Base-by-base conservation (phyloP, 2,888 invertebrate genomes). In the Phlogophora meticulosa region DNA sequence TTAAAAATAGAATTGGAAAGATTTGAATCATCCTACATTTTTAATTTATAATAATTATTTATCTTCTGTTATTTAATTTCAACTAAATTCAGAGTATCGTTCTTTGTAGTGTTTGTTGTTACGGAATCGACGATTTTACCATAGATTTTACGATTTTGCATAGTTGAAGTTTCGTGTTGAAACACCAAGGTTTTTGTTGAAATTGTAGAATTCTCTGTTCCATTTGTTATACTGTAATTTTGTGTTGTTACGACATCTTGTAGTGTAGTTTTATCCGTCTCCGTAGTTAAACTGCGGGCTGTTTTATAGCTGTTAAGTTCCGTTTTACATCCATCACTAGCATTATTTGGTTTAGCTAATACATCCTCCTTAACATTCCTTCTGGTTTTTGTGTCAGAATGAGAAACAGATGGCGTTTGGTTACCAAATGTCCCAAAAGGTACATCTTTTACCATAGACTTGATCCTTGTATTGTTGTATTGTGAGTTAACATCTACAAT, bases 391-490 rank as follows among this genome's bases (percentile, higher is more conserved):
- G 20, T 32, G 1, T 46, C 28, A 24, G 38, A 45, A 55, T 48
- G 4, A 24, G 53, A 13, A n/a, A 28, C 32, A 0, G 24, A 46
- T 48, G 64, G 61, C 0, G 51, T 62, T 59, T 64, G 32, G 10
- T 78, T 59, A 32, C 38, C 45, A 43, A 62, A 56, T 15, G 64
- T 11, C 7, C 43, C 24, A 22, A 43, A 57, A 10, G 48, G 48
- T 11, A 49, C 10, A 49, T 60, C 42, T 36, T 36, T 52, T 9
- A 24, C 43, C 40, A 32, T 49, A 11, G 53, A 34, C 0, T 22
- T 57, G 15, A 55, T 61, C 7, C 56, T 10, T 32, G 36, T 43
- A 3, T 20, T 48, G 10, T 58, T 28, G 43, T 24, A 7, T 32
- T 28, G 20, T 7, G 49, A 51, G 10, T 20, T 49, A 15, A 58